Evolutionary conservation across 1,140 invertebrate genomes (phyloP).

Genomic region (Orius laevigatus): DNA sequence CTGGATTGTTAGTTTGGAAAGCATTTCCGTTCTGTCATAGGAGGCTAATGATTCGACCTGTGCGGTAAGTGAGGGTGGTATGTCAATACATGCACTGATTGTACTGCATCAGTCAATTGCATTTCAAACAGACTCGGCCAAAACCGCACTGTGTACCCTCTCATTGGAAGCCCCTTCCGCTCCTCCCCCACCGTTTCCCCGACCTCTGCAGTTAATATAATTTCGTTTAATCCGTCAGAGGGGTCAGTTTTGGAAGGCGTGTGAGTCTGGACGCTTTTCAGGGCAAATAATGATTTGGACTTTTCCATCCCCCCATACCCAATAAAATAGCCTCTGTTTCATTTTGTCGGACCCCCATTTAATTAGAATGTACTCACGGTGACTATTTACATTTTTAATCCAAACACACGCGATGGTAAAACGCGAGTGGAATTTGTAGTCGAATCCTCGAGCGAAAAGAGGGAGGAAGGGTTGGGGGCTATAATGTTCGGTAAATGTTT

Average conservation of each 20-base stretch:
- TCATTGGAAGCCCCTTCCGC: slow-evolving; percentile 2
- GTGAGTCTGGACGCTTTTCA: too few species aligned
- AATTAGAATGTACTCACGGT: slow-evolving; percentile 9
- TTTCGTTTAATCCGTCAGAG: slow-evolving; percentile 4
- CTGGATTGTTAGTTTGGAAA: too few species aligned
- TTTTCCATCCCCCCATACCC: too few species aligned
- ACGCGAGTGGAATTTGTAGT: slow-evolving; percentile 1
- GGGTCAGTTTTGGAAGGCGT: too few species aligned
- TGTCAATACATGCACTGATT: background rate
- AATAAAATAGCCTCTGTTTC: background rate
- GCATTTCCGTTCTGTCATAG: too few species aligned
- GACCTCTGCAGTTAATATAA: slow-evolving; percentile 4
- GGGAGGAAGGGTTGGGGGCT: background rate
- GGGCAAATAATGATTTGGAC: too few species aligned
- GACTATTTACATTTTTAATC: slow-evolving; percentile 10
- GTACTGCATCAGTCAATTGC: slow-evolving; percentile 3
- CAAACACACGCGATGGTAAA: slow-evolving; percentile 4
- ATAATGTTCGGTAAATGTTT: slow-evolving; percentile 7
- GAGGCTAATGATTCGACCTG: too few species aligned
- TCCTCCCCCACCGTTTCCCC: background rate
- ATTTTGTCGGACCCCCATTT: slow-evolving; percentile 4
- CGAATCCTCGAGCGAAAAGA: background rate
- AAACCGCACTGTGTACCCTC: slow-evolving; percentile 4
- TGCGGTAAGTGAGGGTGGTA: too few species aligned
- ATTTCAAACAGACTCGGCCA: slow-evolving; percentile 1